Evolutionary conservation across 2,888 invertebrate species (phyloP).

Genomic region (Zeuzera pyrina): DNA sequence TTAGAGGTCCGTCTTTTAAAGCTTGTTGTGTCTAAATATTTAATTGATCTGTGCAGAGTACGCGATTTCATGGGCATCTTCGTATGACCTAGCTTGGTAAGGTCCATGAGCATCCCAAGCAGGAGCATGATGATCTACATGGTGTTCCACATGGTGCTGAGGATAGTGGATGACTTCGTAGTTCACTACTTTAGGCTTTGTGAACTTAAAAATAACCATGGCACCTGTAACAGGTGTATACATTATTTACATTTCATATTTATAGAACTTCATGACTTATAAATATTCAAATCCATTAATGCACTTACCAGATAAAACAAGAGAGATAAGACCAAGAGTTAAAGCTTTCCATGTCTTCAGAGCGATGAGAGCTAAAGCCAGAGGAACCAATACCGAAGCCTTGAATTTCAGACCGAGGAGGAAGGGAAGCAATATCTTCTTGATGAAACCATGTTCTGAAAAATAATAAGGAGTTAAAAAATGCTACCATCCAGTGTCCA

Average conservation of each 20-base stretch:
- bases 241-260: neutral
- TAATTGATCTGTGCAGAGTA: slow-evolving; percentile 67
- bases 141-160: slow-evolving; percentile 79
- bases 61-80: slow-evolving; percentile 74
- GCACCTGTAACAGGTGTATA: slow-evolving; percentile 58
- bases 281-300: neutral
- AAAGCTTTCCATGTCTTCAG: slow-evolving; percentile 93
- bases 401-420: slow-evolving; percentile 89
- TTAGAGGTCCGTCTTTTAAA: slow-evolving; percentile 50
- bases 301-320: slow-evolving; percentile 81
- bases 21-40: slow-evolving; percentile 30
- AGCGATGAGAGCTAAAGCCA: slow-evolving; percentile 87
- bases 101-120: slow-evolving; percentile 72
- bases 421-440: slow-evolving; percentile 89
- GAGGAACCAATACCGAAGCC: slow-evolving; percentile 85
- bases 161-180: slow-evolving; percentile 91
- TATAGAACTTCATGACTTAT: neutral
- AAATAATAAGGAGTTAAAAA: slow-evolving; percentile 5
- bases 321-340: slow-evolving; percentile 86
- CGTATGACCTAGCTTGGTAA: slow-evolving; percentile 74
- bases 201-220: slow-evolving; percentile 88
- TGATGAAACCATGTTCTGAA: slow-evolving; percentile 85
- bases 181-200: slow-evolving; percentile 89
- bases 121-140: slow-evolving; percentile 74
- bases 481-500: neutral